Percentiles rank a stretch among this genome's conserved stretches.
Evolutionary conservation across 2,888 invertebrate species (phyloP).

Genomic region (Apamea sordens): DNA sequence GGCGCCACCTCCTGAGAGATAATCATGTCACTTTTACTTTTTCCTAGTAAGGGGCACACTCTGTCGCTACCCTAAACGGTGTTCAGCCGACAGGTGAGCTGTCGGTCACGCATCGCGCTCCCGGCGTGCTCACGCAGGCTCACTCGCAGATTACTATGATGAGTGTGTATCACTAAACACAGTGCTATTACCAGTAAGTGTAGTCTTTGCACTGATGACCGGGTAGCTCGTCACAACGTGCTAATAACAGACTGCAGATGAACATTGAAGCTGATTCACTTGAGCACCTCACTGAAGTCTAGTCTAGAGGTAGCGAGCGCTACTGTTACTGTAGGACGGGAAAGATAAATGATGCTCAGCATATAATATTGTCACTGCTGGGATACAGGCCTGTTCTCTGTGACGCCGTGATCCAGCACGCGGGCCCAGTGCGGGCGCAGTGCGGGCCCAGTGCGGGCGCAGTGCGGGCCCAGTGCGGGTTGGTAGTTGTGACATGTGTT

Average conservation of each 20-base stretch:
- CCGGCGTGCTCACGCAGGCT: neutral
- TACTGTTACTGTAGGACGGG: neutral
- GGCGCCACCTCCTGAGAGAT: neutral
- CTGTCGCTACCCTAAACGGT: neutral
- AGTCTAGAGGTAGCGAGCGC: neutral
- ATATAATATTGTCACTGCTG: too few relatives aligned
- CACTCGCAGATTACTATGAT: conserved; percentile 4
- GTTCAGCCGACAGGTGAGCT: neutral
- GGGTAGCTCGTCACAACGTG: neutral
- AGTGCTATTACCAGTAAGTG: neutral
- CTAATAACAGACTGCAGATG: neutral
- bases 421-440: too few relatives aligned
- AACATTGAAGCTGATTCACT: neutral
- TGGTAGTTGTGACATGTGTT: too few relatives aligned
- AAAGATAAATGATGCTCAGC: neutral
- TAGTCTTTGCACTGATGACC: neutral
- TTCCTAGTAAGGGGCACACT: conserved; percentile 6
- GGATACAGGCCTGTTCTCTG: too few relatives aligned
- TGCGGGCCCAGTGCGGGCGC: too few relatives aligned
- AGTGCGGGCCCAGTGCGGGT: too few relatives aligned
- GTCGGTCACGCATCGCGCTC: neutral
- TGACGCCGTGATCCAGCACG: too few relatives aligned
- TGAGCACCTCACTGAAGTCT: neutral
- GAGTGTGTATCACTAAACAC: neutral
- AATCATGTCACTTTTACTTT: conserved; percentile 29